Evolutionary conservation across 2,797 vertebrate species (phyloP), one percentile per base, ranked within the genome.

Genomic region (Yasuhikotakia modesta): DNA sequence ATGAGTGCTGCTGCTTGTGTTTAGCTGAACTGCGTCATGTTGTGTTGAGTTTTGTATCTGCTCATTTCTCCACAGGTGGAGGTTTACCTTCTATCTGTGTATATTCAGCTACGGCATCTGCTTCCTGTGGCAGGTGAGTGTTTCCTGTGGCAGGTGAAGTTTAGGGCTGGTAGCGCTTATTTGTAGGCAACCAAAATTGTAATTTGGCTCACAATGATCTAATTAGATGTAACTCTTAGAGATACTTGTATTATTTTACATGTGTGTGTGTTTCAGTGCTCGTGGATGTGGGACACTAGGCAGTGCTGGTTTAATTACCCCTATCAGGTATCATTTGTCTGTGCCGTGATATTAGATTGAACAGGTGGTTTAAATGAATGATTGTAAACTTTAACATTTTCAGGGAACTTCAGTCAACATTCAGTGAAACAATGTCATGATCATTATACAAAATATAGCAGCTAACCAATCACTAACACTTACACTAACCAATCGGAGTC

Each of bases 291-390:
- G 96, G 95, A 99, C 80, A 98, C 95, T 5, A 92, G 93, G 85
- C 95, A 96, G 27, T 99, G 97, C 92, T 99, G 97, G 97, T 94
- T 95, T 85, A 93, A 91, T 80, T 99, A 98, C 87, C 97, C 97
- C 21, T 95, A 93, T 89, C 96, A 99, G 96, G 97, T 99, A 94
- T 46, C 85, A 48, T 52, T 46, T 24, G 21, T 17, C 27, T 17
- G 16, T 32, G 13, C 55, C 48, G 52, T 50, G 22, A 70, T 52
- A 11, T 11, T 3, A 5, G 13, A 27, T 60, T 22, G 64, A 45
- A 27, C 32, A 45, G 16, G n/a, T 21, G 61, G 21, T 43, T 55
- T 32, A 75, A 65, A 55, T 63, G 0, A 55, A 53, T 13, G 1
- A 60, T 2, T 0, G 21, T 50, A 11, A 32, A 19, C 35, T 4